Percentiles rank a stretch among this genome's conserved stretches.
Evolutionary conservation across 2,113 vertebrate genomes (phyloP).

Genomic region (Oxyruncus cristatus): DNA sequence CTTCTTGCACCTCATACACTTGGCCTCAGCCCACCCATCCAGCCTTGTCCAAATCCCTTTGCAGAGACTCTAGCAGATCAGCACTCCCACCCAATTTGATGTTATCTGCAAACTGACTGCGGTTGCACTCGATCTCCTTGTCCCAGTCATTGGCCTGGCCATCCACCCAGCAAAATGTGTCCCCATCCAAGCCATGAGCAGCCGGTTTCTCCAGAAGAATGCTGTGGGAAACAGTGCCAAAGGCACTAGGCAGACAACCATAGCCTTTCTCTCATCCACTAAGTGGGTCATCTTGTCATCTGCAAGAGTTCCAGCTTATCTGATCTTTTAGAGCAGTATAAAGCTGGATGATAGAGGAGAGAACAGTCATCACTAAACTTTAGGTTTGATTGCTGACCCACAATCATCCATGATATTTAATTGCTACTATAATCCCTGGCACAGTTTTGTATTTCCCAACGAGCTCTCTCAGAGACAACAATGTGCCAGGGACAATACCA

Average conservation of each 20-base stretch:
- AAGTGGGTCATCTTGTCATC: not conserved
- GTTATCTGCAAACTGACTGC: not conserved
- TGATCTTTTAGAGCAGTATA: not conserved
- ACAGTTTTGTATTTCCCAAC: not conserved
- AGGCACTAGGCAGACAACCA: not conserved
- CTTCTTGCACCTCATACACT: not conserved
- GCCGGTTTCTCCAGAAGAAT: not conserved
- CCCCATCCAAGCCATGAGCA: not conserved
- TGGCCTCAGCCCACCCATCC: not conserved
- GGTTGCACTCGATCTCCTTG: rapidly evolving
- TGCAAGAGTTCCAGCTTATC: not conserved
- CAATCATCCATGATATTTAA: not conserved
- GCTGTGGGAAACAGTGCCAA: not conserved
- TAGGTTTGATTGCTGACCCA: not conserved
- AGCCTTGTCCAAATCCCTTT: not conserved
- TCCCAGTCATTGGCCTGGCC: not conserved
- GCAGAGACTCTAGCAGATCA: not conserved
- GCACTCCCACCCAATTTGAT: not conserved
- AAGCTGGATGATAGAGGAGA: not conserved
- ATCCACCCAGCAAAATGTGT: not conserved
- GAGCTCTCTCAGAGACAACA: not conserved
- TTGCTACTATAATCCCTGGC: not conserved
- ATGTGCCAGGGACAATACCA: not conserved
- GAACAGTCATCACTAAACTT: not conserved
- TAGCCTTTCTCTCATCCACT: not conserved